phyloP scores from a whole-genome alignment of 1,140 invertebrate genomes.

The Thrips palmi region DNA sequence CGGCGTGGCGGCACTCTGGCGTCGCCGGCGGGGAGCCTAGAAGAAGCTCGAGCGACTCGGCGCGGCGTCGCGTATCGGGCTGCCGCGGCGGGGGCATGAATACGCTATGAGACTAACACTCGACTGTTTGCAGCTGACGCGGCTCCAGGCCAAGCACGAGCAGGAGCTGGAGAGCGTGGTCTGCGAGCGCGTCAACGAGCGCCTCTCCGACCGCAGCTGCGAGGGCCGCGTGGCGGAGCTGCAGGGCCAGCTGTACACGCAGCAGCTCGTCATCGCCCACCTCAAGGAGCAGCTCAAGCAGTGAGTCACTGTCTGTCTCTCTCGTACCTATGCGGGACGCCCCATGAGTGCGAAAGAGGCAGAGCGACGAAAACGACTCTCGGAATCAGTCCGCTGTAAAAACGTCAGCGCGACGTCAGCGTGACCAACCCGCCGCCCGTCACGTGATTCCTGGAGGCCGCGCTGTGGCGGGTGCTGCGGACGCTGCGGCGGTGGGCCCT shows the following conservation, averaged over 20 bases:
- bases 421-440: no score
- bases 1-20: no score
- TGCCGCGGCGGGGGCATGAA: no score
- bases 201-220: conserved; percentile 25
- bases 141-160: conserved; percentile 56
- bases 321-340: neutral
- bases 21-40: no score
- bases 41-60: no score
- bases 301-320: conserved; percentile 11
- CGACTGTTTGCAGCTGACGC: conserved; percentile 34
- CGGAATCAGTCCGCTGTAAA: neutral
- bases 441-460: no score
- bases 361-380: neutral
- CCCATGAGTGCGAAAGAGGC: no score
- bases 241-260: conserved; percentile 27
- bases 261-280: conserved; percentile 32
- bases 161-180: conserved; percentile 37
- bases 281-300: conserved; percentile 30
- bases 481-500: no score
- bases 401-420: no score
- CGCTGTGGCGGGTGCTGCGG: no score
- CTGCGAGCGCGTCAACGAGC: conserved; percentile 26
- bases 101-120: conserved; percentile 4
- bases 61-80: no score
- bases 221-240: conserved; percentile 26